phyloP scores from a whole-genome alignment of 2,113 vertebrate genomes.

The Tragelaphus imberbis region DNA sequence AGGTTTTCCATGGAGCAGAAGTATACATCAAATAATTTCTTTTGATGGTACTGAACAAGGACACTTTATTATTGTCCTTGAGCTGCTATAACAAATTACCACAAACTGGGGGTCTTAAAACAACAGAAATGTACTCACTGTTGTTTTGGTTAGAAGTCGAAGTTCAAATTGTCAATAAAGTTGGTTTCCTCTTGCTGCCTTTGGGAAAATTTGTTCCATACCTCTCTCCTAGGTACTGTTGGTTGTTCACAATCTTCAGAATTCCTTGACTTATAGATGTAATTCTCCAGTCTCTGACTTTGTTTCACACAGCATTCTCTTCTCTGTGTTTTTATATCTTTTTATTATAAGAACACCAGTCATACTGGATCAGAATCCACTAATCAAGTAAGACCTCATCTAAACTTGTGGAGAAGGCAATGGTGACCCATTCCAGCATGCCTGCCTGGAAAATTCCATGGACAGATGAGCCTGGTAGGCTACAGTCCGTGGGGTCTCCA shows the following conservation, averaged over 20 bases:
- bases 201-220: fast-evolving
- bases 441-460: background rate
- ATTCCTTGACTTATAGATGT: background rate
- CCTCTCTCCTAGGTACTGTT: background rate
- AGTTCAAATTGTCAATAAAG: background rate
- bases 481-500: background rate
- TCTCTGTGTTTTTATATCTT: background rate
- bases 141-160: background rate
- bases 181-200: background rate
- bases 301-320: background rate
- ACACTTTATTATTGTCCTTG: background rate
- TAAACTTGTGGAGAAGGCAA: background rate
- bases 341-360: background rate
- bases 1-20: background rate
- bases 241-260: background rate
- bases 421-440: background rate
- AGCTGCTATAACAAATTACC: background rate
- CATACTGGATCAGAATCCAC: background rate
- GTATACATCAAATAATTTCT: background rate
- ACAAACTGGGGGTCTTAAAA: background rate
- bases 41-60: background rate
- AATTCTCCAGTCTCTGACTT: background rate
- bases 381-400: background rate
- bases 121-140: background rate
- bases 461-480: fast-evolving